Evolutionary conservation across 2,797 vertebrate genomes (phyloP), one percentile per base, ranked within the genome.

Genomic region (Argya squamiceps): DNA sequence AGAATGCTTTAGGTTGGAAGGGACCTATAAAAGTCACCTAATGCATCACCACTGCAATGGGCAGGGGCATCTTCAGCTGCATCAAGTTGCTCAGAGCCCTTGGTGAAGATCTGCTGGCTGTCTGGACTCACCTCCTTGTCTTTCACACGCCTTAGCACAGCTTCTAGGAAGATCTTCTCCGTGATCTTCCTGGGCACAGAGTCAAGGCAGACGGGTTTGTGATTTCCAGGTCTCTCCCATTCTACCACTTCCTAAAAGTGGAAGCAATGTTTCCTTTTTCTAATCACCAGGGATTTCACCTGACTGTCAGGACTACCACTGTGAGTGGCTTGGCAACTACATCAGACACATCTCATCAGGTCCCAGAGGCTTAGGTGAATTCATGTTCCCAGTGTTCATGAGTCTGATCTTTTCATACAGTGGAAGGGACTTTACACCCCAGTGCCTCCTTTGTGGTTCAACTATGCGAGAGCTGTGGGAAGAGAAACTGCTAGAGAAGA

Each of bases 381-480:
- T 78, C 12, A 36, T 0, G 0, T 65, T 82, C 46, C 37, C 52
- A 27, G 7, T 78, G 11, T 19, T 85, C 14, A 6, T 1, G 4
- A 88, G 14, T 43, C 11, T 39, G 52, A 34, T 21, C 44, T 58
- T 44, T 34, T 44, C 27, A 18, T 14, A 3, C 16, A 26, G 20
- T 52, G n/a, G 9, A 65, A 73, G 9, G n/a, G 29, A 16, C 43
- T 71, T 79, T 16, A 37, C 5, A 8, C 19, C 6, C 9, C 37
- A 34, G 21, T 78, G 34, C 30, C 6, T 34, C 8, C 26, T 55
- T 53, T 78, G 24, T 0, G 1, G n/a, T n/a, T 76, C n/a, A 32
- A 20, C 43, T 19, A 0, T 24, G 32, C 0, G 0, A 46, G 11
- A 52, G 6, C 29, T 44, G 10, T n/a, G 16, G 20, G 39, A 46